These are phyloP conservation scores for Daubentonia madagascariensis DNA, from an alignment of 2,113 vertebrate genomes.

Conservation along the genomic window DNA sequence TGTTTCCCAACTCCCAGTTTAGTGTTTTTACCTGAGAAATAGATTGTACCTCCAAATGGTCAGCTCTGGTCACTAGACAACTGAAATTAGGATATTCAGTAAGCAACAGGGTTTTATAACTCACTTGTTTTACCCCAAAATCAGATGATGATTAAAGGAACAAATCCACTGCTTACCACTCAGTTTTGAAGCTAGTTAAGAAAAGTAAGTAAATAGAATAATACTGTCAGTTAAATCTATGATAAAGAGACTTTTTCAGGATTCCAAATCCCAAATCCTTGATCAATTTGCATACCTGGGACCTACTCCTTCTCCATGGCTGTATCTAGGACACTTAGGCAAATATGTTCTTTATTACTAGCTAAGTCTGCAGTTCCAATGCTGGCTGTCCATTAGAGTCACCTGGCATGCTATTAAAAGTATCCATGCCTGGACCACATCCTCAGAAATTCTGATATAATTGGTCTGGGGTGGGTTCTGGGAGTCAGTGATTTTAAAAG, in stretches of 20 bases:
- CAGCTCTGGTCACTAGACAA: not conserved
- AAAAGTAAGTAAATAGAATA: slow-evolving; percentile 15
- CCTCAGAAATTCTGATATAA: not conserved
- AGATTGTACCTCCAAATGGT: not conserved
- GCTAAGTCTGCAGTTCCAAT: not conserved
- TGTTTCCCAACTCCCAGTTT: not conserved
- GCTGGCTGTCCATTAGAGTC: not conserved
- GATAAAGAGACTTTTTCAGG: not conserved
- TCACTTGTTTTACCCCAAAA: not conserved
- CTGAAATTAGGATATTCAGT: not conserved
- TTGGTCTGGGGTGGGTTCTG: not conserved
- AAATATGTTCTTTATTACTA: not conserved
- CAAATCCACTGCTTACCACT: not conserved
- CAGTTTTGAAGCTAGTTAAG: not conserved
- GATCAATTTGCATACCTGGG: not conserved
- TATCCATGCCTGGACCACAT: not conserved
- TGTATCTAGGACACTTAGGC: not conserved
- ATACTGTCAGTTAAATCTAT: not conserved
- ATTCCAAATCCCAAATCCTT: not conserved
- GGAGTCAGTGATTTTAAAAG: not conserved
- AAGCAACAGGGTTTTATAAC: not conserved
- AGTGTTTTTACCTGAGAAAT: slow-evolving; percentile 11
- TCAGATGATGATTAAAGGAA: not conserved
- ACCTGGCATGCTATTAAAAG: not conserved
- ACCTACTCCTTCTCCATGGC: not conserved